phyloP scores from a whole-genome alignment of 2,797 vertebrate species.

The Peromyscus nudipes region DNA sequence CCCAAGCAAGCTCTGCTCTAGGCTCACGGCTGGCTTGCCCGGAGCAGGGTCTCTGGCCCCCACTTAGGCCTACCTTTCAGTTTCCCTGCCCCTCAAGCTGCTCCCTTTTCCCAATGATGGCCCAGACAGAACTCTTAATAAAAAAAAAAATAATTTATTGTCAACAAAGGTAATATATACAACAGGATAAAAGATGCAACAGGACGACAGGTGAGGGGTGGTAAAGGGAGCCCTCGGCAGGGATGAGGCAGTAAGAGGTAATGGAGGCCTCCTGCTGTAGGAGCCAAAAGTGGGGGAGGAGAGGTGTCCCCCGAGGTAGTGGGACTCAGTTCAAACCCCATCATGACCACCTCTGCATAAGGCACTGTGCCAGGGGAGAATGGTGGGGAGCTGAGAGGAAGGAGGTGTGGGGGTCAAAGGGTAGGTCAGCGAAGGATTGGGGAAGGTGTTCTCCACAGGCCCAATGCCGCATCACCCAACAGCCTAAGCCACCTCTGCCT shows the following conservation, averaged over 20 bases:
- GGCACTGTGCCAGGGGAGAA: constrained; percentile 85
- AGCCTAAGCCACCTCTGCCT: neutral
- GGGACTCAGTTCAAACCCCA: constrained; percentile 80
- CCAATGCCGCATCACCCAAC: constrained; percentile 58
- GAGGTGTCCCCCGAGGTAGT: constrained; percentile 83
- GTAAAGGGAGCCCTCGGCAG: neutral
- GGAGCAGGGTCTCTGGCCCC: neutral
- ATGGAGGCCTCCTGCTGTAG: constrained; percentile 70
- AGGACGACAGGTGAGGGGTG: constrained; percentile 14
- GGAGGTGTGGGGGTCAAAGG: neutral
- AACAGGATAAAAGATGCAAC: constrained; percentile 81
- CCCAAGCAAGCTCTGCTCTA: neutral
- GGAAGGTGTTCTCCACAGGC: constrained; percentile 80
- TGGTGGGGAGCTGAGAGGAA: neutral
- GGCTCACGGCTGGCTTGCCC: neutral
- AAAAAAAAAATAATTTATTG: constrained; percentile 87
- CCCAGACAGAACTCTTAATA: constrained; percentile 75
- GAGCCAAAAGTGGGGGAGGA: constrained; percentile 76
- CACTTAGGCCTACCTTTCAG: neutral
- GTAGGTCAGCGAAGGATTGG: constrained; percentile 54
- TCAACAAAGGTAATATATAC: constrained; percentile 85
- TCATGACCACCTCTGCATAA: constrained; percentile 79
- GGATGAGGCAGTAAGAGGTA: constrained; percentile 76
- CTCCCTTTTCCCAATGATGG: constrained; percentile 54
- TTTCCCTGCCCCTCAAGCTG: neutral